Base-by-base conservation (phyloP, 2,113 vertebrate species). In the Proterorhinus semilunaris region DNA sequence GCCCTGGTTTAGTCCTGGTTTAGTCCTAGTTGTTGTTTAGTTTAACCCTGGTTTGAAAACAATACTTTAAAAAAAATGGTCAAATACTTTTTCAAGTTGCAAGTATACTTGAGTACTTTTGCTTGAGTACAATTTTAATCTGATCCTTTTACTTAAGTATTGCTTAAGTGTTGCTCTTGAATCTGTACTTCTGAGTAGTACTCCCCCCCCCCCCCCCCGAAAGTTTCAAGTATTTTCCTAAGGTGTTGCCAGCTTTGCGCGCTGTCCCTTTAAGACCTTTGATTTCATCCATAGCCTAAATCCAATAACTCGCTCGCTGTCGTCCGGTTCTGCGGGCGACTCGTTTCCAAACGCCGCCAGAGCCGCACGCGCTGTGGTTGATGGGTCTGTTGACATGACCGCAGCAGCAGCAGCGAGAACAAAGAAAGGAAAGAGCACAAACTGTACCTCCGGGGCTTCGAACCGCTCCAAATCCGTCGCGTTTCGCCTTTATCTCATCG, bases 401-500 rank as follows among this genome's bases (percentile, higher is more conserved):
- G 2, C 2, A 9, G 36, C 58, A 3, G 42, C 42, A 45, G 62
- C 58, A 71, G 27, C 12, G 1, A 42, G 27, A 49, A 46, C 66
- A 12, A 52, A 16, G 2, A 65, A 21, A 27, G 12, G 0, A 10
- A 43, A 45, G 4, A n/a, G 36, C 12, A 61, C 58, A 61, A 16
- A 61, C 58, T 61, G 58, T 61, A 61, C 58, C 12, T 61, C 45
- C 58, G 44, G 15, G 15, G n/a, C 49, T 16, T 53, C 53, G 11
- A 55, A 43, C 58, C 9, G 15, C 58, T 44, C 57, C 57, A 8
- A 59, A 43, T 13, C 27, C 57, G 36, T 7, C 13, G 42, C 3
- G 5, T 43, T 15, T 9, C 58, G 58, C 58, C 27, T 75, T 87
- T 70, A 86, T 7, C 51, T 62, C 43, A 51, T 58, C 81, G 86